Evolutionary conservation across 2,797 vertebrate species (phyloP).

Genomic region (Myotis findleyi): DNA sequence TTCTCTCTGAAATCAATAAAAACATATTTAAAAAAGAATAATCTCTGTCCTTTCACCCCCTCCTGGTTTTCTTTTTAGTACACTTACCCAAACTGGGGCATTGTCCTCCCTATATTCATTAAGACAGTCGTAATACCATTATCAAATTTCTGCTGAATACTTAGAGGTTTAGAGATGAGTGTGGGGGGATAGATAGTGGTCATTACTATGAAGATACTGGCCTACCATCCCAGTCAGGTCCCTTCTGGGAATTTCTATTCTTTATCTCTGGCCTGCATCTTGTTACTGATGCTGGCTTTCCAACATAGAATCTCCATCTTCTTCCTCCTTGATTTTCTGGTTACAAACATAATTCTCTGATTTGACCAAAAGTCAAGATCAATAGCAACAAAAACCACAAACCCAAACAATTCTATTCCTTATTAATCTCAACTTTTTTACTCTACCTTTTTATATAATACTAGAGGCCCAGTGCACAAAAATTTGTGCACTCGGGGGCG

Average conservation of each 20-base stretch:
- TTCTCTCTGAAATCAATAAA: no score
- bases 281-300: background rate
- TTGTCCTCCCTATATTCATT: background rate
- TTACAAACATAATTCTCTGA: background rate
- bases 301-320: background rate
- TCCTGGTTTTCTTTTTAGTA: background rate
- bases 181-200: fast-evolving
- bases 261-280: background rate
- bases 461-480: no score
- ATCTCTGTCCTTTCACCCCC: background rate
- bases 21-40: no score
- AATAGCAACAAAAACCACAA: background rate
- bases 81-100: background rate
- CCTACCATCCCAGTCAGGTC: fast-evolving
- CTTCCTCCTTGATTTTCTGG: background rate
- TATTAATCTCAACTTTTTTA: background rate
- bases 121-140: background rate
- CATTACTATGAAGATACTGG: no score
- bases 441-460: background rate
- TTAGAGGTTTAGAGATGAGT: background rate
- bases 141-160: background rate
- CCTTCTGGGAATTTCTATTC: background rate
- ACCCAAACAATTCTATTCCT: background rate
- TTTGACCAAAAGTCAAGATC: background rate
- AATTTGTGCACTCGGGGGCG: no score